Conservation (phyloP, 2,797 vertebrate species). For the Myotis daubentonii region DNA sequence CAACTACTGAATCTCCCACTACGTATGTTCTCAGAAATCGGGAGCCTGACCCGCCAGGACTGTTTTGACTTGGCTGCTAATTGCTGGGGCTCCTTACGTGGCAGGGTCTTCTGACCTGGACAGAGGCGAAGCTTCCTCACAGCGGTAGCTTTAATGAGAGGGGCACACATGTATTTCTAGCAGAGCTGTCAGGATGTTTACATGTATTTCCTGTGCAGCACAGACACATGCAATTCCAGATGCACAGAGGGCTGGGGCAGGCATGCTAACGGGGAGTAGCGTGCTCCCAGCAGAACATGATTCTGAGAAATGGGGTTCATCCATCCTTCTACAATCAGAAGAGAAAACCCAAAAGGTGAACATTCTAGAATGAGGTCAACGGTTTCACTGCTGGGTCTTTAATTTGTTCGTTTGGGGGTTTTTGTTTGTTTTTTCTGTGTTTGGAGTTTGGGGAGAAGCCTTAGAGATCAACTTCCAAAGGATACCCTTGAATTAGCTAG, state of each 20-base stretch:
- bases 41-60: constrained; percentile 67
- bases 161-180: constrained; percentile 78
- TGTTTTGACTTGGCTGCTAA: constrained; percentile 68
- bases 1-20: constrained; percentile 60
- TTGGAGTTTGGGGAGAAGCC: not conserved
- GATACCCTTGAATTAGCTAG: not conserved
- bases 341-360: not conserved
- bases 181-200: constrained; percentile 72
- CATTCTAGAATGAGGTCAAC: not conserved
- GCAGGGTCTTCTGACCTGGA: constrained; percentile 69
- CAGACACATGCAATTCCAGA: constrained; percentile 76
- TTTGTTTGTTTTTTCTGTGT: rapidly evolving
- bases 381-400: not conserved
- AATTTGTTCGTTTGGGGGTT: too few relatives aligned
- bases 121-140: constrained; percentile 77
- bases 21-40: constrained; percentile 72
- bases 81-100: constrained; percentile 66
- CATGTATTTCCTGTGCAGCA: constrained; percentile 69
- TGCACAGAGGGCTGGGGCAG: constrained; percentile 8
- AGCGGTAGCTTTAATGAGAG: constrained; percentile 73
- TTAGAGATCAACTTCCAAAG: not conserved
- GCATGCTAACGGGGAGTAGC: not conserved
- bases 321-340: not conserved
- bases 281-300: not conserved
- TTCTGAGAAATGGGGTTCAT: not conserved